Evolutionary conservation across 2,113 vertebrate genomes (phyloP).

Genomic region (Lamprotornis superbus): DNA sequence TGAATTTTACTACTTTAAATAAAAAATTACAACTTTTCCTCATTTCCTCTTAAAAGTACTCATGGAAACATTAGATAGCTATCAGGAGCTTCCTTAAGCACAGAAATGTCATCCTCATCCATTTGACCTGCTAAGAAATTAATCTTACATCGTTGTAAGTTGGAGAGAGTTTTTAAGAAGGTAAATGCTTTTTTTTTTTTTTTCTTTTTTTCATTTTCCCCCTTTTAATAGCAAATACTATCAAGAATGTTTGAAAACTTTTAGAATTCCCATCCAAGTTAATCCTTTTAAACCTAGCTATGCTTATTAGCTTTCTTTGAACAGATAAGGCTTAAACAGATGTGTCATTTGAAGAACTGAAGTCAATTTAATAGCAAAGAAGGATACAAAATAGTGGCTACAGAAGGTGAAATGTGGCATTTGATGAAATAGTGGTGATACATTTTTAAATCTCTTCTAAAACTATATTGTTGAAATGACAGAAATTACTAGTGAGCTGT

Average conservation of each 20-base stretch:
- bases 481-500: slow-evolving; percentile 74
- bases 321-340: slow-evolving; percentile 75
- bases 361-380: slow-evolving; percentile 69
- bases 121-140: slow-evolving; percentile 50
- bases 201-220: not conserved
- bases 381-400: slow-evolving; percentile 71
- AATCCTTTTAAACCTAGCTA: slow-evolving; percentile 76
- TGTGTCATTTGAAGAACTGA: slow-evolving; percentile 72
- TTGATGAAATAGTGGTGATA: slow-evolving; percentile 73
- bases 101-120: slow-evolving; percentile 30
- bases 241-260: slow-evolving; percentile 70
- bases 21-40: not conserved
- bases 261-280: slow-evolving; percentile 70
- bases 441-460: slow-evolving; percentile 74
- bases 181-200: slow-evolving; percentile 19
- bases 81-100: slow-evolving; percentile 25
- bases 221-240: slow-evolving; percentile 61
- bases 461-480: slow-evolving; percentile 72
- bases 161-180: slow-evolving; percentile 60
- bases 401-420: slow-evolving; percentile 73
- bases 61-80: not conserved
- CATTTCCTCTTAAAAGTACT: not conserved
- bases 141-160: slow-evolving; percentile 30
- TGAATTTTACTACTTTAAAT: not conserved
- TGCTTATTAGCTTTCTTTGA: slow-evolving; percentile 75